phyloP scores from a whole-genome alignment of 2,888 invertebrate species.

The Kryphioiulus occultus region DNA sequence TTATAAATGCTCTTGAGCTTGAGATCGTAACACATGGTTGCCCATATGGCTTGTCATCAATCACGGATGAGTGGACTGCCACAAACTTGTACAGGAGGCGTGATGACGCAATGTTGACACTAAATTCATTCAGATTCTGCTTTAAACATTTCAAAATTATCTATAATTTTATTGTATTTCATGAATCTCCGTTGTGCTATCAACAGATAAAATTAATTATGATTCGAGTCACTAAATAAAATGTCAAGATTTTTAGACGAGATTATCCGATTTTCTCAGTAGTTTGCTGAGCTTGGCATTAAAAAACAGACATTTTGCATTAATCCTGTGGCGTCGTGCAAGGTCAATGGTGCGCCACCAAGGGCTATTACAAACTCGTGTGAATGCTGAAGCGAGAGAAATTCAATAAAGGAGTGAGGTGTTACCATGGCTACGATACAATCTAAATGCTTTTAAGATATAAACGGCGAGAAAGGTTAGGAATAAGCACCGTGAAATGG shows the following conservation, averaged over 20 bases:
- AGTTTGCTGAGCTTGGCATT: background rate
- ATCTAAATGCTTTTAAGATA: background rate
- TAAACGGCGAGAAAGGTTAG: background rate
- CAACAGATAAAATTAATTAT: too few relatives aligned
- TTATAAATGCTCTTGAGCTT: too few relatives aligned
- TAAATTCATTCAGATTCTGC: too few relatives aligned
- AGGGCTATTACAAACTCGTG: background rate
- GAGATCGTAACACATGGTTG: too few relatives aligned
- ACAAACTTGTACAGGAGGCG: too few relatives aligned
- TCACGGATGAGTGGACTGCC: too few relatives aligned
- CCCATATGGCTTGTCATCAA: too few relatives aligned
- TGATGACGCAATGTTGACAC: too few relatives aligned
- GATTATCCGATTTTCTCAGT: background rate
- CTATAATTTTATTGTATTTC: too few relatives aligned
- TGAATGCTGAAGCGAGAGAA: background rate
- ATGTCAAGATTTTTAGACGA: background rate
- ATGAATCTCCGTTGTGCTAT: too few relatives aligned
- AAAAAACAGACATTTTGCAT: background rate
- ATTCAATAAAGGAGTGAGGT: background rate
- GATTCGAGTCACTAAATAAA: too few relatives aligned
- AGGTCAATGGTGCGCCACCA: background rate
- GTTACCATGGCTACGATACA: background rate
- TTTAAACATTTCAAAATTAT: too few relatives aligned
- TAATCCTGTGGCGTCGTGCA: background rate
- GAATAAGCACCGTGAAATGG: background rate